Base-by-base conservation (phyloP, 2,888 invertebrate genomes). In the Brachynemurus nebulosus region DNA sequence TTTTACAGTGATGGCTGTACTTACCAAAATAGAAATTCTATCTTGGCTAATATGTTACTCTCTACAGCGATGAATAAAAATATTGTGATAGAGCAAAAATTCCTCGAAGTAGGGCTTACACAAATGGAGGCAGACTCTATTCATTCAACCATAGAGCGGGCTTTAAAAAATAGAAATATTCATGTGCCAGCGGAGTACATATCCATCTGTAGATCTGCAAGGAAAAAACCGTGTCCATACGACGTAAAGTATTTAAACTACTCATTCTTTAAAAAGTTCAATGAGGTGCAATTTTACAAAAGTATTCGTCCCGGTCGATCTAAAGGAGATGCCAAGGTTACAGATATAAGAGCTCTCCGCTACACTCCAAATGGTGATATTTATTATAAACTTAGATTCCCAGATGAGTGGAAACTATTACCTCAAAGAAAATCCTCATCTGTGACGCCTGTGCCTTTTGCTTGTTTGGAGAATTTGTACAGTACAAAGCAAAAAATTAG, bases 121-220 rank as follows among this genome's bases (percentile, higher is more conserved):
- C 54, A 57, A 48, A 57, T 54, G 51, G 55, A 57, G 43, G 47
- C 51, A 16, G 54, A 58, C 42, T 51, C 49, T 1, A 52, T 57
- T 14, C 56, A 57, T 43, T 45, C 47, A 16, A 34, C 41, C 19
- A 53, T 56, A 19, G 55, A 57, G 49, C 41, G 40, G 14, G 44
- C 49, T 14, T 18, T 51, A 6, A 49, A 48, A 42, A 48, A 47
- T 6, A 41, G 17, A 36, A 35, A 42, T n/a, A 48, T 50, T n/a
- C 44, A 49, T 39, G 33, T 51, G 6, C 54, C 55, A 21, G 45
- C 35, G 7, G 51, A 53, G 14, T 54, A 51, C 38, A 40, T 50
- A n/a, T 20, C 41, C 17, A 44, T 53, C 17, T 45, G 40, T 19
- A 19, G 30, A 42, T 36, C 35, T 18, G 54, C 55, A 9, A 38